phyloP scores from a whole-genome alignment of 2,113 vertebrate species.

The Colistium nudipinnis region DNA sequence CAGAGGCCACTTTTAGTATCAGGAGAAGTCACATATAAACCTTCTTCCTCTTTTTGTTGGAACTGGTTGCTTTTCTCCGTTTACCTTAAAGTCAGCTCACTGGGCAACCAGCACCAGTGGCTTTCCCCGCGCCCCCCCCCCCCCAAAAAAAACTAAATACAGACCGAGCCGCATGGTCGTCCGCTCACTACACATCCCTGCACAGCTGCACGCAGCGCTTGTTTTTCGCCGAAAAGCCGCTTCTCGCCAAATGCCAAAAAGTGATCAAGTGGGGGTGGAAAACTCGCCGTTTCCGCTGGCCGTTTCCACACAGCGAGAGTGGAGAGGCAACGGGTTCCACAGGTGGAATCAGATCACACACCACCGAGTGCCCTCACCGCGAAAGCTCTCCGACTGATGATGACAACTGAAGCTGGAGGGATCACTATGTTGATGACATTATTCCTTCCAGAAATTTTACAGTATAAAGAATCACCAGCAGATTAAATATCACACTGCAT shows the following conservation, averaged over 20 bases:
- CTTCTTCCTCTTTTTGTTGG: constrained; percentile 6
- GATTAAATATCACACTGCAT: no score
- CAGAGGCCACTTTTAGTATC: background rate
- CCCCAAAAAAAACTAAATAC: constrained; percentile 45
- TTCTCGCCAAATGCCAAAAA: constrained; percentile 24
- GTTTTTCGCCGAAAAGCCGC: no score
- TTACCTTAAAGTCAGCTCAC: constrained; percentile 35
- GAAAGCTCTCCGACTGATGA: no score
- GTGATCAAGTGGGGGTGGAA: constrained; percentile 22
- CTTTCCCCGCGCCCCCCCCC: no score
- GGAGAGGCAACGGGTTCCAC: background rate
- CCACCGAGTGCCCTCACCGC: no score
- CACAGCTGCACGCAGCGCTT: constrained; percentile 19
- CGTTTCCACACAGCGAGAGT: background rate
- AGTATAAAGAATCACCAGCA: no score
- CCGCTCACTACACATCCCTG: constrained; percentile 40
- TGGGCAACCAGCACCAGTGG: constrained; percentile 10
- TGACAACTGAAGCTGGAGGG: no score
- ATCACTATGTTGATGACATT: no score
- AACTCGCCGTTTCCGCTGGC: no score
- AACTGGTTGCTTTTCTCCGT: constrained; percentile 22
- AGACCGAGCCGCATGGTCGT: constrained; percentile 42
- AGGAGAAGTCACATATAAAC: background rate
- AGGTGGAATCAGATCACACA: constrained; percentile 1
- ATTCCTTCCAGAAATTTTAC: no score